Percentiles rank a stretch among this genome's conserved stretches.
Evolutionary conservation across 1,140 invertebrate genomes (phyloP).

Genomic region (Epicauta chinensis): DNA sequence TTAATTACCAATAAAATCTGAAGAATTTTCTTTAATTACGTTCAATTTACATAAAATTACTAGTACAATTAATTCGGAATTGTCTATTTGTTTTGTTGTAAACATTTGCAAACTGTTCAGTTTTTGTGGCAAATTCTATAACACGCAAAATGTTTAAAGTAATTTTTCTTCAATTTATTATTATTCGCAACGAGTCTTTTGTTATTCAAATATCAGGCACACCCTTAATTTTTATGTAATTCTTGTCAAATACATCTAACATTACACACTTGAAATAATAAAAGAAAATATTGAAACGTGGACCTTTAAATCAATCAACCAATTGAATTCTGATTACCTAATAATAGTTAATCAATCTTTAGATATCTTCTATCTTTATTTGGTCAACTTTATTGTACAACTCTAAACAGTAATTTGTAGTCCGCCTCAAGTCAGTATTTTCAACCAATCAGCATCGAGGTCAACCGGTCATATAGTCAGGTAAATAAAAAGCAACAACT

Average conservation of each 20-base stretch:
- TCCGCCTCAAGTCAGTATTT: slow-evolving; percentile 21
- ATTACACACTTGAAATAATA: slow-evolving; percentile 13
- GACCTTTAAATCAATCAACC: slow-evolving; percentile 31
- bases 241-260: background rate
- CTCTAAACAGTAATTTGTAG: slow-evolving; percentile 8
- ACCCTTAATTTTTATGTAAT: slow-evolving; percentile 16
- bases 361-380: background rate
- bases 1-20: no score
- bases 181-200: background rate
- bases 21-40: no score
- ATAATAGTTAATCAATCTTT: background rate
- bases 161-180: no score
- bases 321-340: slow-evolving; percentile 2
- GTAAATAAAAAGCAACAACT: background rate
- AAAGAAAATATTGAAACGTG: background rate
- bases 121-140: no score
- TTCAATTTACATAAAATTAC: no score
- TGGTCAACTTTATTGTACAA: background rate
- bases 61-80: no score
- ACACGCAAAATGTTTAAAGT: no score
- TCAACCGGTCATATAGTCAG: slow-evolving; percentile 27
- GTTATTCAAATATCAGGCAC: slow-evolving; percentile 15
- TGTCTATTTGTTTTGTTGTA: no score
- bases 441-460: slow-evolving; percentile 31
- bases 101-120: no score